phyloP scores from a whole-genome alignment of 2,113 vertebrate genomes.

The Microtus ochrogaster region DNA sequence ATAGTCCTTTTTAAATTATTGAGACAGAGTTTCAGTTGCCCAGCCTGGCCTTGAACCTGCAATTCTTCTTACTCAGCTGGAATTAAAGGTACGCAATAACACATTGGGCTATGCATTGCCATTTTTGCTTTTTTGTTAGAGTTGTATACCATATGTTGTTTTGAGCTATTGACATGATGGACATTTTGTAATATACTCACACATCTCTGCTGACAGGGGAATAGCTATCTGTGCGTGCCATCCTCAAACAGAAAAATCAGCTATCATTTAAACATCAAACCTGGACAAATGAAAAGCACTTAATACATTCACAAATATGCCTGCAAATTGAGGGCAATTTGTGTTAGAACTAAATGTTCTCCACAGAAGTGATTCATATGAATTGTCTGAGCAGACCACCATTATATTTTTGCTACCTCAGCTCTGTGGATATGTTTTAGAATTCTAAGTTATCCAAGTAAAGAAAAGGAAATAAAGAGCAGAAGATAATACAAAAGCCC shows the following conservation, averaged over 20 bases:
- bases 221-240: neutral
- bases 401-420: too few relatives aligned
- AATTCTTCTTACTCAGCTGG: neutral
- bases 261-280: slow-evolving; percentile 50
- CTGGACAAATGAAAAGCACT: slow-evolving; percentile 60
- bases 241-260: slow-evolving; percentile 48
- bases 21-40: neutral
- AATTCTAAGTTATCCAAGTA: too few relatives aligned
- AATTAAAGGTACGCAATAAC: neutral
- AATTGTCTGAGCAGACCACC: too few relatives aligned
- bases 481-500: too few relatives aligned
- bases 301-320: too few relatives aligned
- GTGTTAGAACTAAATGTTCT: too few relatives aligned
- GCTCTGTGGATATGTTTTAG: too few relatives aligned
- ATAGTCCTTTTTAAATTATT: neutral
- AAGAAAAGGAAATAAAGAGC: too few relatives aligned
- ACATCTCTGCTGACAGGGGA: slow-evolving; percentile 34
- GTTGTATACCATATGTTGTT: neutral
- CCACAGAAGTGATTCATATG: too few relatives aligned
- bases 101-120: neutral
- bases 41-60: neutral
- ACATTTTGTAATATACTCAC: slow-evolving; percentile 44
- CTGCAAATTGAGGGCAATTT: too few relatives aligned
- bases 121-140: neutral
- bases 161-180: neutral